These are phyloP conservation scores for Drosophila bifasciata DNA, from an alignment of 1,140 invertebrate species.

Conservation along the genomic window DNA sequence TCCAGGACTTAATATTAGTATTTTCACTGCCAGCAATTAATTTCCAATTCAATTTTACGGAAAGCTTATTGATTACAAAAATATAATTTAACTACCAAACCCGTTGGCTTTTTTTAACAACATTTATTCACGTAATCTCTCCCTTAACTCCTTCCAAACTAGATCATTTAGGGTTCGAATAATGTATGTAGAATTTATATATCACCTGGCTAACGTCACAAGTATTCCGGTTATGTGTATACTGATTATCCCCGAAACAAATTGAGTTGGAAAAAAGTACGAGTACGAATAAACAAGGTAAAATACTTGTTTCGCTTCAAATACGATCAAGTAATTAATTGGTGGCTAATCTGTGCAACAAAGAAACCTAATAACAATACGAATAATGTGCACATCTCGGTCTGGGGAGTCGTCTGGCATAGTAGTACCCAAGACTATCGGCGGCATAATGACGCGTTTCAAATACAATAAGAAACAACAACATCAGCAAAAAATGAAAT, in stretches of 20 bases:
- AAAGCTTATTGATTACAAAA: no score
- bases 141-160: background rate
- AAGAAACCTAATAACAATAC: constrained; percentile 36
- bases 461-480: constrained; percentile 20
- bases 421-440: constrained; percentile 39
- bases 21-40: no score
- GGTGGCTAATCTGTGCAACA: constrained; percentile 54
- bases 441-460: background rate
- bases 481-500: constrained; percentile 40
- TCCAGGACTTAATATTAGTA: no score
- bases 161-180: constrained; percentile 5
- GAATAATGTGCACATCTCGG: constrained; percentile 31
- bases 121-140: background rate
- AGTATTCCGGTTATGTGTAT: constrained; percentile 17
- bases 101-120: background rate
- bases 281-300: constrained; percentile 21
- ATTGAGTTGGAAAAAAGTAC: constrained; percentile 1
- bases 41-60: no score
- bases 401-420: constrained; percentile 22
- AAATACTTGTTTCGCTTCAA: constrained; percentile 64
- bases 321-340: constrained; percentile 58
- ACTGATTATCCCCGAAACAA: constrained; percentile 22
- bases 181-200: constrained; percentile 7
- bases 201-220: constrained; percentile 3
- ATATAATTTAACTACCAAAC: background rate